Evolutionary conservation across 2,113 vertebrate species (phyloP).

Genomic region (Notarius quadriscutis): DNA sequence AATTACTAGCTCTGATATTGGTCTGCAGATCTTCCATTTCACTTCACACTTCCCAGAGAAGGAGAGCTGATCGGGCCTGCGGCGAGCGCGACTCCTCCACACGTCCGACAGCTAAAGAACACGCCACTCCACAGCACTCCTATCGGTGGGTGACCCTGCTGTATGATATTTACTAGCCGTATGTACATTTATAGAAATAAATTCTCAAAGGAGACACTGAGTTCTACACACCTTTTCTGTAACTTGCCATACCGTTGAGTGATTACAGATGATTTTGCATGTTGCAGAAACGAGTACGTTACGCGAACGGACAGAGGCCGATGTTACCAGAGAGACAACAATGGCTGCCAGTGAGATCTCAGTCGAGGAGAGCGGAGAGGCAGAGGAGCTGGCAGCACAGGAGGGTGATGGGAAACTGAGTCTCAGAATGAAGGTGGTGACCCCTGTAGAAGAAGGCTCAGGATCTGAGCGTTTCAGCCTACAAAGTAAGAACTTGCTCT

Average conservation of each 20-base stretch:
- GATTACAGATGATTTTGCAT: neutral
- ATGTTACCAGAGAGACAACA: conserved; percentile 76
- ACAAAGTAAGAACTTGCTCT: conserved; percentile 81
- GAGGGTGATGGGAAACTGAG: conserved; percentile 81
- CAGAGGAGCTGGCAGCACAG: conserved; percentile 49
- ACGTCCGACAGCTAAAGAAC: conserved; percentile 84
- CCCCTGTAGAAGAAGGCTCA: conserved; percentile 82
- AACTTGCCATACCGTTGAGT: neutral
- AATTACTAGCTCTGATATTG: neutral
- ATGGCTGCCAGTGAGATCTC: conserved; percentile 73
- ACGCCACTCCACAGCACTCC: conserved; percentile 95
- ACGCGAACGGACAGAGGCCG: conserved; percentile 70
- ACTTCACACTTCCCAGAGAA: conserved; percentile 89
- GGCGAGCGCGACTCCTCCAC: conserved; percentile 80
- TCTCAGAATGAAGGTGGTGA: conserved; percentile 87
- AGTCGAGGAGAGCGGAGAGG: conserved; percentile 67
- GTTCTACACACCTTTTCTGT: neutral
- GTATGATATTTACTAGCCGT: neutral
- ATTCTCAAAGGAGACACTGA: neutral
- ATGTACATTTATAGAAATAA: neutral
- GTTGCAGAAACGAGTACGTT: conserved; percentile 79
- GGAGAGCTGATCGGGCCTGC: conserved; percentile 81
- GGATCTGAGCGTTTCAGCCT: conserved; percentile 85
- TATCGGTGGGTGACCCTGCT: conserved; percentile 79
- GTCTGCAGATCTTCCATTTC: conserved; percentile 81